A percentile compares a stretch with the other conserved stretches of the same genome.
Conservation (phyloP, 1,140 invertebrate species). For the Magallana ariakensis region DNA sequence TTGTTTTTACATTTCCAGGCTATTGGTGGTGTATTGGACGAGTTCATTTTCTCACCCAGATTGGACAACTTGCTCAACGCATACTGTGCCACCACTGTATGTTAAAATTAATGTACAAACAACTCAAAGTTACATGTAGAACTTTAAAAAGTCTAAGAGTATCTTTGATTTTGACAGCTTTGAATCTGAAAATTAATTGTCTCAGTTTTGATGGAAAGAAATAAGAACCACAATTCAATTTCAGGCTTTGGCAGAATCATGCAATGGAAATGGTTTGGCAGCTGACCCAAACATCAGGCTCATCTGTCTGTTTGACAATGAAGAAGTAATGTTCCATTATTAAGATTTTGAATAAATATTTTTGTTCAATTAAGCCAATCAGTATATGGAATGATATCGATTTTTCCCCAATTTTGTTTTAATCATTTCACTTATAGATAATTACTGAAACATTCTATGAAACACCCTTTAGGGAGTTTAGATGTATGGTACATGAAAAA, state of each 20-base stretch:
- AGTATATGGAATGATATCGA: too few relatives aligned
- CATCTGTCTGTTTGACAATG: conserved; percentile 81
- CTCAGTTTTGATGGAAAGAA: too few relatives aligned
- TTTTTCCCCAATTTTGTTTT: too few relatives aligned
- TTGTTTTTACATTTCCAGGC: conserved; percentile 65
- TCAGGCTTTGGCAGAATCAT: conserved; percentile 75
- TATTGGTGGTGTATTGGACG: conserved; percentile 80
- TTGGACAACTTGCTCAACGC: conserved; percentile 82
- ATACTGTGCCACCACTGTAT: conserved; percentile 78
- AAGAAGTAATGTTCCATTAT: conserved; percentile 75
- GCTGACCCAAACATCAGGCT: conserved; percentile 80
- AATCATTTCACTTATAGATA: too few relatives aligned
- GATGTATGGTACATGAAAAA: too few relatives aligned
- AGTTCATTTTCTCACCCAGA: conserved; percentile 81
- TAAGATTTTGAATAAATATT: too few relatives aligned
- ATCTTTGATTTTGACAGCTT: too few relatives aligned
- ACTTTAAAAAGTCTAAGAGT: too few relatives aligned
- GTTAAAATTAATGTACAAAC: not conserved
- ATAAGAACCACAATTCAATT: conserved; percentile 3
- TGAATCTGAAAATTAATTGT: too few relatives aligned
- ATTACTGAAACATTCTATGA: too few relatives aligned
- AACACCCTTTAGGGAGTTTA: too few relatives aligned
- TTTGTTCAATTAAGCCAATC: too few relatives aligned
- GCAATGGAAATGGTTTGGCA: conserved; percentile 64
- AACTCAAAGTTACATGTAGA: not conserved